Evolutionary conservation across 2,888 invertebrate genomes (phyloP).

Genomic region (Drosophila longiperda): DNA sequence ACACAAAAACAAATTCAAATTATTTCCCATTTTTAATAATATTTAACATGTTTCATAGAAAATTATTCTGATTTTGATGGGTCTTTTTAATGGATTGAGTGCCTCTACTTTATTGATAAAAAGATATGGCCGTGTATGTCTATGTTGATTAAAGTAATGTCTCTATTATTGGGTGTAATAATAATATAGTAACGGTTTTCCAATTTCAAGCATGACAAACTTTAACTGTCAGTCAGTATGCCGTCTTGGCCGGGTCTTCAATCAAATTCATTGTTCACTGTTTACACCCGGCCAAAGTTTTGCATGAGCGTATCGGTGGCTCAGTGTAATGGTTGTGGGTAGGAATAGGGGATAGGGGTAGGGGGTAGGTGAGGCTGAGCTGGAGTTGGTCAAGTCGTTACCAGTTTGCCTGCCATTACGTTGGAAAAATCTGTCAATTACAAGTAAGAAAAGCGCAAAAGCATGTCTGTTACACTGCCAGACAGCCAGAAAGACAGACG

Average conservation of each 20-base stretch:
- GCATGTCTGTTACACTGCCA: slow-evolving; percentile 64
- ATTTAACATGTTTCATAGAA: not conserved
- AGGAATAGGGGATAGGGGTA: not conserved
- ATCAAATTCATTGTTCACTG: slow-evolving; percentile 49
- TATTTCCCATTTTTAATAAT: not conserved
- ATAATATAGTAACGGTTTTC: not conserved
- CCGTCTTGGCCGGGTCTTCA: slow-evolving; percentile 20
- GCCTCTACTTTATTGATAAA: not conserved
- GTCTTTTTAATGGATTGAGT: not conserved
- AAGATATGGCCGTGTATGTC: not conserved
- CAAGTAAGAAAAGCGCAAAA: slow-evolving; percentile 74
- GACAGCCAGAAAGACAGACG: not conserved
- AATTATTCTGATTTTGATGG: not conserved
- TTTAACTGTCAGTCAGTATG: not conserved
- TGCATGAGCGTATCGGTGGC: slow-evolving; percentile 17
- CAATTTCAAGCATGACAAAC: not conserved
- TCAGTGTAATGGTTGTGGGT: not conserved
- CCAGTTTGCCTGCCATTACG: slow-evolving; percentile 73
- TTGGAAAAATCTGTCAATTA: slow-evolving; percentile 77
- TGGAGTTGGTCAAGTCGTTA: slow-evolving; percentile 52
- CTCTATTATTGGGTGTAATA: not conserved
- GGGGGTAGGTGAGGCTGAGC: not conserved
- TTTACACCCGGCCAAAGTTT: slow-evolving; percentile 51
- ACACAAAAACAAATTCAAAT: not conserved
- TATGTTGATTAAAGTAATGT: not conserved